A percentile compares a stretch with the other conserved stretches of the same genome.
Evolutionary conservation across 2,888 invertebrate genomes (phyloP).

Genomic region (Brachypalpus laphriformis): DNA sequence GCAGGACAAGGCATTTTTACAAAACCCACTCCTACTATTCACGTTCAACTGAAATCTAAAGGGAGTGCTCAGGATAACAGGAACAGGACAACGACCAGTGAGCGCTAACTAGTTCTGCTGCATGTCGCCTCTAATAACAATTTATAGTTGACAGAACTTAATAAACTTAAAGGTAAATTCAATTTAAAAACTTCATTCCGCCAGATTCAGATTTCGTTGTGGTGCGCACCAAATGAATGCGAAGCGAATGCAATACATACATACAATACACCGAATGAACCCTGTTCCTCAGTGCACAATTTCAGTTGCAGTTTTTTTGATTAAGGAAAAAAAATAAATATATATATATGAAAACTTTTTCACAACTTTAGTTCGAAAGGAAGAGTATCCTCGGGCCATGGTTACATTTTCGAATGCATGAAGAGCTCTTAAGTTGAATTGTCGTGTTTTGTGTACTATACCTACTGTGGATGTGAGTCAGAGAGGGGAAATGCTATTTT

Average conservation of each 20-base stretch:
- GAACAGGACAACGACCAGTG: conserved; percentile 52
- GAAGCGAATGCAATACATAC: conserved; percentile 12
- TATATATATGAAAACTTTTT: no score
- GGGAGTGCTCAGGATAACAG: conserved; percentile 25
- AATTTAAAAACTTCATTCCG: conserved; percentile 72
- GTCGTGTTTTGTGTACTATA: not conserved
- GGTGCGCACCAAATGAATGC: conserved; percentile 59
- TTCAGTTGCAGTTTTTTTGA: conserved; percentile 14
- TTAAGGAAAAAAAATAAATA: not conserved
- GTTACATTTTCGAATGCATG: conserved; percentile 34
- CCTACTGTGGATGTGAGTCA: not conserved
- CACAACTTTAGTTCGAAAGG: conserved; percentile 11
- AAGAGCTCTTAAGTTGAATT: conserved; percentile 9
- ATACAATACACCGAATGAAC: conserved; percentile 25
- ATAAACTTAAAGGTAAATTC: conserved; percentile 75
- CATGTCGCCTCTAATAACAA: conserved; percentile 75
- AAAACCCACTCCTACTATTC: conserved; percentile 10
- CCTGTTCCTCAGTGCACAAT: conserved; percentile 18
- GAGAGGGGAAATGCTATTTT: conserved; percentile 20
- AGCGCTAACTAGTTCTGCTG: conserved; percentile 50
- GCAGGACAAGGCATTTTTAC: not conserved
- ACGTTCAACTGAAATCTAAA: no score
- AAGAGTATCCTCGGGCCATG: conserved; percentile 7
- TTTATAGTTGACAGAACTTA: conserved; percentile 76
- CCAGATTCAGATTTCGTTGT: conserved; percentile 66